Conservation (phyloP, 2,113 vertebrate genomes). For the Peromyscus maniculatus region DNA sequence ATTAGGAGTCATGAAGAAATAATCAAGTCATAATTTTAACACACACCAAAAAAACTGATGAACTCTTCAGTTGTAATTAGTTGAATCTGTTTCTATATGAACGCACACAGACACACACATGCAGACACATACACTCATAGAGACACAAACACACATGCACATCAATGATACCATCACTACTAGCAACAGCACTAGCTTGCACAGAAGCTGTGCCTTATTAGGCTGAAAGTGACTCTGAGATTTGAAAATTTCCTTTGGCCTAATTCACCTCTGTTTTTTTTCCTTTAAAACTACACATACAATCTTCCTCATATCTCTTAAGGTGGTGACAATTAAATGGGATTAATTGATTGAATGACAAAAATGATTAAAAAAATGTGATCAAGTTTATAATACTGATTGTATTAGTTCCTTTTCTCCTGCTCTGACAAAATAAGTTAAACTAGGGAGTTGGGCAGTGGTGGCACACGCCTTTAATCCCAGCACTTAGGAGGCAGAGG, state of each 20-base stretch:
- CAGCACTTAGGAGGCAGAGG: neutral
- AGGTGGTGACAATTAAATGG: neutral
- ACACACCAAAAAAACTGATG: neutral
- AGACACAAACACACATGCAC: fast-evolving
- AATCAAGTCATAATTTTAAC: neutral
- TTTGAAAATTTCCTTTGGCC: neutral
- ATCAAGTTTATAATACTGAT: neutral
- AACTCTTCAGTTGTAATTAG: neutral
- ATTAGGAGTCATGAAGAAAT: neutral
- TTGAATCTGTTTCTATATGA: neutral
- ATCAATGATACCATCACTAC: neutral
- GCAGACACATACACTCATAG: fast-evolving
- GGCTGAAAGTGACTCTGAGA: neutral
- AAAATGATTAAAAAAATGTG: neutral
- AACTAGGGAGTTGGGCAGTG: neutral
- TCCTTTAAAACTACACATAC: neutral
- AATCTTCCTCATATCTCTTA: neutral
- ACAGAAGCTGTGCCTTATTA: neutral
- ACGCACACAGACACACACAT: fast-evolving
- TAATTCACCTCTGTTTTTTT: neutral
- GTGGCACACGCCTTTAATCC: neutral
- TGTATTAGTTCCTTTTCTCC: neutral
- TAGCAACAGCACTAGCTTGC: neutral
- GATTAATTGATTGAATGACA: neutral
- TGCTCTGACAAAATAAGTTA: neutral